Base-by-base conservation (phyloP, 2,797 vertebrate genomes). In the Argya squamiceps region DNA sequence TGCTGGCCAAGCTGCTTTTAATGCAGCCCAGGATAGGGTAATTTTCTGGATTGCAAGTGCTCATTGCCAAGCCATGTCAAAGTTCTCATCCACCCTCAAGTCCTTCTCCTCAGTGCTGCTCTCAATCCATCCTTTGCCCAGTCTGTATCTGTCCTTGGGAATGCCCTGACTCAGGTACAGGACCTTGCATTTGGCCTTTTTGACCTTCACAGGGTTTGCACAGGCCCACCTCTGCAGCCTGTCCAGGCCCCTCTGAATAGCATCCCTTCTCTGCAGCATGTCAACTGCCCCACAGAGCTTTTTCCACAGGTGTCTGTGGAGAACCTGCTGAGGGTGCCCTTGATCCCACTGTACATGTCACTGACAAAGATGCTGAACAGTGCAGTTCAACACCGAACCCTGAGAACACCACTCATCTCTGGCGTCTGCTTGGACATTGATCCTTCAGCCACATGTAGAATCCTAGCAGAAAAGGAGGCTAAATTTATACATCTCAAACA, bases 331-430 rank as follows among this genome's bases (percentile, higher is more conserved):
- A 84, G 52, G 8, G 27, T 36, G 36, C 44, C 14, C 22, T 32
- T 0, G 0, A 18, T 49, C 13, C 26, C 52, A 43, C 32, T 27
- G 32, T 32, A 1, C 0, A 0, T 32, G 43, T 27, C 21, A 22
- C 26, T 74, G 43, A 74, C 43, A 43, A 11, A 58, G 43, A 12
- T 17, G 14, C 1, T 41, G 5, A 41, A 65, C 26, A 43, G 21
- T 6, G 32, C 21, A 56, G 50, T 21, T 63, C 43, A 41, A 26
- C 32, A 36, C 11, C 0, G 0, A 65, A 26, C 26, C 36, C 70
- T 26, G 32, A 41, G 8, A 14, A 58, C 17, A 49, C 2, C 30
- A 22, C 9, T 58, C 21, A 36, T 36, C 52, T 41, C 32, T 18
- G 34, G 24, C 13, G 11, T 27, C 32, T 1, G 0, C 70, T 43